These are phyloP conservation scores for Alaudala cheleensis DNA, from an alignment of 2,113 vertebrate species.

Conservation along the genomic window DNA sequence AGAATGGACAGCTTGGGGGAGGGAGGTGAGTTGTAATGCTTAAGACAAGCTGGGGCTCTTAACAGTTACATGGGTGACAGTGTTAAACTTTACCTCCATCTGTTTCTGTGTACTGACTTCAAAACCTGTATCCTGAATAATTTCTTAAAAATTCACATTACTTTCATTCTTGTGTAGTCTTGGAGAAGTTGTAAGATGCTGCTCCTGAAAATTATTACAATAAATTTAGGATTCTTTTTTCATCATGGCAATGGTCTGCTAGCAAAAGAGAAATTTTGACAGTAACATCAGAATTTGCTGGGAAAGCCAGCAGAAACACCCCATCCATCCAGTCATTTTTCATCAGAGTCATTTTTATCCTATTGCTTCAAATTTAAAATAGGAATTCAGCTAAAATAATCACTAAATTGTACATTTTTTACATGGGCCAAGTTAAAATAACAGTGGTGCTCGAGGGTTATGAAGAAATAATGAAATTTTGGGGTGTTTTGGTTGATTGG, in stretches of 20 bases:
- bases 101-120: neutral
- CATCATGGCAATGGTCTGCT: neutral
- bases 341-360: neutral
- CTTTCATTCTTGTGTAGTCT: neutral
- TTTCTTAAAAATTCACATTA: neutral
- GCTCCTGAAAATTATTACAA: neutral
- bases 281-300: neutral
- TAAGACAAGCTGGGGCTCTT: neutral
- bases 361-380: neutral
- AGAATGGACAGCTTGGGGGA: neutral
- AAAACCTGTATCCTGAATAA: neutral
- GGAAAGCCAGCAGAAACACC: neutral
- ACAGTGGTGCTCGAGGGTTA: neutral
- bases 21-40: neutral
- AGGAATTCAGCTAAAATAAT: neutral
- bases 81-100: neutral
- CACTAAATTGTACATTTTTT: neutral
- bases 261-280: neutral
- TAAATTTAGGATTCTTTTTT: neutral
- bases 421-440: neutral
- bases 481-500: accelerated
- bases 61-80: accelerated
- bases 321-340: neutral
- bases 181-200: neutral
- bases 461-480: neutral